A percentile compares a stretch with the other conserved stretches of the same genome.
phyloP scores from a whole-genome alignment of 2,113 vertebrate species.

The Vombatus ursinus region DNA sequence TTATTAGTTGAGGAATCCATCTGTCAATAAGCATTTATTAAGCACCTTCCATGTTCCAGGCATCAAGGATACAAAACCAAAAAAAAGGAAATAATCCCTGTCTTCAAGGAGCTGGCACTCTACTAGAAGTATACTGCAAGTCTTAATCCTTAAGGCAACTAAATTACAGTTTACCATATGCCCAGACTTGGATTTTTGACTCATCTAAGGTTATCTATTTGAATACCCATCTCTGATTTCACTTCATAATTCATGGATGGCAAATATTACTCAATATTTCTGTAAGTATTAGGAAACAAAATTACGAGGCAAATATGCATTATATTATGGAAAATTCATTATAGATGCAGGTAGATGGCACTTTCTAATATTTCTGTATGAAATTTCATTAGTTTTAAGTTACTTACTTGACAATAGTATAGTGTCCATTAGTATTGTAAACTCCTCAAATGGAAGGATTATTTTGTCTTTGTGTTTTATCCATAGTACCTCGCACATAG shows the following conservation, averaged over 20 bases:
- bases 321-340: slow-evolving; percentile 19
- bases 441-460: neutral
- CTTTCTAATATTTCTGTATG: slow-evolving; percentile 22
- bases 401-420: neutral
- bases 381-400: slow-evolving; percentile 3
- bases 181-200: slow-evolving; percentile 50
- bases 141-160: slow-evolving; percentile 44
- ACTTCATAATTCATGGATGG: neutral
- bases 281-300: slow-evolving; percentile 54
- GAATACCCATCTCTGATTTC: slow-evolving; percentile 38
- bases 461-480: neutral
- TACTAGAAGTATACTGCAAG: neutral
- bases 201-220: slow-evolving; percentile 48
- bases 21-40: neutral
- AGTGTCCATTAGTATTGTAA: neutral
- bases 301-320: slow-evolving; percentile 17
- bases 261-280: slow-evolving; percentile 42
- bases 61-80: slow-evolving; percentile 25
- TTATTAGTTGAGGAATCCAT: neutral
- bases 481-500: neutral
- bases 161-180: slow-evolving; percentile 48
- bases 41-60: neutral
- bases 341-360: slow-evolving; percentile 25
- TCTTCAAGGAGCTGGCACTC: neutral
- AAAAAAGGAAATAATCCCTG: slow-evolving; percentile 2